Evolutionary conservation across 2,113 vertebrate species (phyloP), one percentile per base, ranked within the genome.

Genomic region (Poeciliopsis turrubarensis): DNA sequence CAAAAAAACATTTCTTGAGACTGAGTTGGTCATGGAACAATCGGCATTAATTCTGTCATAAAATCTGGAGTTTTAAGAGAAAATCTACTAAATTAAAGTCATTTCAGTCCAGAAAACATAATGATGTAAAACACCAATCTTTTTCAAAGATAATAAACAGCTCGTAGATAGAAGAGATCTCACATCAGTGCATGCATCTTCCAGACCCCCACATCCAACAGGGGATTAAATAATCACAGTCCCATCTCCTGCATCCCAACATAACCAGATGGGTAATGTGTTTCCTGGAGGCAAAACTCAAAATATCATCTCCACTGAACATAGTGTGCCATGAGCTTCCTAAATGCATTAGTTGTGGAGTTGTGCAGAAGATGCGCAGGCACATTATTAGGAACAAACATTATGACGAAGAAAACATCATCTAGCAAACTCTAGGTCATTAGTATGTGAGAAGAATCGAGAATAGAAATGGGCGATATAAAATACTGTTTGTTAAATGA

Each of bases 301-400:
- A 80, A 86, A 64, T 51, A 76, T 66, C 62, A 26, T 65, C 31
- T 77, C 57, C 54, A 67, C 13, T 77, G 60, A 62, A 60, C 44
- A 34, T 61, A 27, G 74, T 70, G 79, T 22, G 30, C 72, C 62
- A 44, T 61, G 32, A 10, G 27, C 73, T 76, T 79, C 66, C 75
- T 81, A 51, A 86, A 81, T 60, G 78, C 71, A 76, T 85, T 79
- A 75, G 62, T 57, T 37, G 68, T 68, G 71, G 12, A 25, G 17
- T 60, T 65, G 47, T 77, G 41, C 65, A 57, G 65, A 60, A 75
- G 26, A 29, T 77, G 60, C 60, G 79, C 30, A 31, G 30, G 30
- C 30, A 64, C 61, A 44, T 1, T 47, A 70, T 75, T 30, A 70
- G 68, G 32, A 70, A 32, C 27, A 31, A 65, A 57, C 63, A 57